Evolutionary conservation across 2,113 vertebrate species (phyloP).

Genomic region (Panurus biarmicus): DNA sequence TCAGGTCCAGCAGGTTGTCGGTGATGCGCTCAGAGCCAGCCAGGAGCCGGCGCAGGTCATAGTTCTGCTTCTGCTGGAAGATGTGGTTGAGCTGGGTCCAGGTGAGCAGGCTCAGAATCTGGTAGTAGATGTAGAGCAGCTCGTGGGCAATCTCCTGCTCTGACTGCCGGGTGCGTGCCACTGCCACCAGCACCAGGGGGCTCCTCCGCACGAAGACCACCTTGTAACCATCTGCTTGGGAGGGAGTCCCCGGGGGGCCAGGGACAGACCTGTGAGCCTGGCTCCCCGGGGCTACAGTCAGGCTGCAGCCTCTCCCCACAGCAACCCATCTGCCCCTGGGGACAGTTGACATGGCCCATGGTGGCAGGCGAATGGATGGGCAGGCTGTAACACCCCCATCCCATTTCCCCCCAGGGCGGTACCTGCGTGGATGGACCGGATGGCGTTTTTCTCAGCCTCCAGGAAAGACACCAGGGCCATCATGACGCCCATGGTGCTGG

Average conservation of each 20-base stretch:
- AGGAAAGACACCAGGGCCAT: conserved; percentile 94
- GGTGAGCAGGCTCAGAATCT: conserved; percentile 94
- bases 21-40: conserved; percentile 93
- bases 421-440: conserved; percentile 96
- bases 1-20: conserved; percentile 86
- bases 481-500: conserved; percentile 97
- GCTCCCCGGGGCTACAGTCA: neutral
- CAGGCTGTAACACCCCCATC: accelerated
- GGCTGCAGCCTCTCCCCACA: neutral
- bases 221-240: conserved; percentile 85
- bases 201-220: conserved; percentile 93
- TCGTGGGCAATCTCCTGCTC: conserved; percentile 91
- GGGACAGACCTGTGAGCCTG: neutral
- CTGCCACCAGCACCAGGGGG: conserved; percentile 91
- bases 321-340: neutral
- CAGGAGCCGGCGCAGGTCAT: conserved; percentile 90
- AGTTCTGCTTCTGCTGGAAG: conserved; percentile 96
- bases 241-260: neutral
- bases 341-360: accelerated
- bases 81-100: conserved; percentile 93
- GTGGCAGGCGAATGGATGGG: accelerated
- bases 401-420: neutral
- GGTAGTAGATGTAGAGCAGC: conserved; percentile 96
- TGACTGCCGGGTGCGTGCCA: conserved; percentile 84
- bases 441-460: conserved; percentile 89